Conservation (phyloP, 2,888 invertebrate genomes). For the Lasioglossum oenotherae region DNA sequence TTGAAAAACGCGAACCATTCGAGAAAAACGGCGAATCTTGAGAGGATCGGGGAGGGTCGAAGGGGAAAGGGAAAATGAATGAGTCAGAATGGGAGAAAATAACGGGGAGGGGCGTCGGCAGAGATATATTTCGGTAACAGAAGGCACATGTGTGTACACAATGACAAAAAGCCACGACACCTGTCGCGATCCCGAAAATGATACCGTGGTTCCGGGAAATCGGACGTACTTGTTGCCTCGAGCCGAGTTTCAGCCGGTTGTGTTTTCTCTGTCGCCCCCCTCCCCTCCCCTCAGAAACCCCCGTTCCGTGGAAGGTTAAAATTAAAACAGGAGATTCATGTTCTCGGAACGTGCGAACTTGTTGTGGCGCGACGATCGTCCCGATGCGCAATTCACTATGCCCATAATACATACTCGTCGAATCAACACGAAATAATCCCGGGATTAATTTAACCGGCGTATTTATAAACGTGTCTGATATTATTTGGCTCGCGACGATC, state of each 20-base stretch:
- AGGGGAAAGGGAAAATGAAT: background rate
- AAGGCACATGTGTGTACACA: constrained; percentile 39
- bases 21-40: background rate
- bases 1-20: background rate
- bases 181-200: constrained; percentile 57
- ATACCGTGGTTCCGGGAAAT: constrained; percentile 55
- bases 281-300: background rate
- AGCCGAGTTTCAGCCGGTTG: constrained; percentile 10
- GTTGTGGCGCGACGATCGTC: background rate
- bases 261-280: background rate
- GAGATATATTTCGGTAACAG: constrained; percentile 37
- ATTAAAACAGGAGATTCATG: constrained; percentile 36
- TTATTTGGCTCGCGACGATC: background rate
- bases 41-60: background rate
- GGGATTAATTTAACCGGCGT: background rate
- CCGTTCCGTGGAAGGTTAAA: constrained; percentile 40
- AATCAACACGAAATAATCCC: background rate
- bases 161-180: constrained; percentile 49
- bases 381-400: constrained; percentile 10
- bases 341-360: constrained; percentile 16
- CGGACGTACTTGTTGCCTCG: constrained; percentile 46
- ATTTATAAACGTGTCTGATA: background rate
- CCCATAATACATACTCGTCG: background rate
- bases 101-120: background rate
- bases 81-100: background rate